Percentiles rank a stretch among this genome's conserved stretches.
These are phyloP conservation scores for Micrasema minimum DNA, from an alignment of 1,140 invertebrate species.

Conservation along the genomic window DNA sequence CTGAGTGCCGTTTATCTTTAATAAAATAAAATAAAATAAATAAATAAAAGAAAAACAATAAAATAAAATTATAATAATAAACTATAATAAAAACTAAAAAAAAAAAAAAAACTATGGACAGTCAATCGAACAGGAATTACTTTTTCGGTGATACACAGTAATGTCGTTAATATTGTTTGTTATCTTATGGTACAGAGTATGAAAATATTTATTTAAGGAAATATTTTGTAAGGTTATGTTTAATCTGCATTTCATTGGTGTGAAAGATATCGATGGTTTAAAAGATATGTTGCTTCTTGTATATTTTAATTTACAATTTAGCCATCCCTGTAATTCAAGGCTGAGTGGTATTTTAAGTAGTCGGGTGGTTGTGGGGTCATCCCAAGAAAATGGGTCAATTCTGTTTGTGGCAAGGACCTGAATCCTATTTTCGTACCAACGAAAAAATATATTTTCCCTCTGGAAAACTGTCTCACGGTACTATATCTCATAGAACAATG, in stretches of 20 bases:
- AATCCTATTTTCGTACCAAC: conserved; percentile 6
- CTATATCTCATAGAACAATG: neutral
- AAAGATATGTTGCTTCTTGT: neutral
- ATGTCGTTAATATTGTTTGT: too few relatives aligned
- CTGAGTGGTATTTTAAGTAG: neutral
- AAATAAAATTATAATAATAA: too few relatives aligned
- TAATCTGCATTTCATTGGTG: too few relatives aligned
- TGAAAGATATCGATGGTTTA: too few relatives aligned
- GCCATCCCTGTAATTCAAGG: neutral
- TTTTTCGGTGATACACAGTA: too few relatives aligned
- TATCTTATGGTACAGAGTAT: too few relatives aligned
- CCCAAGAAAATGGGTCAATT: conserved; percentile 41
- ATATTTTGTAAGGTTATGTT: too few relatives aligned
- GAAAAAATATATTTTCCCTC: neutral
- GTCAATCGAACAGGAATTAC: too few relatives aligned
- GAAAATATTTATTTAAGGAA: too few relatives aligned
- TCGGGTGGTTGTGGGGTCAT: neutral
- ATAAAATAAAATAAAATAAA: neutral
- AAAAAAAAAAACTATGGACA: too few relatives aligned
- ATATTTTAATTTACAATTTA: neutral
- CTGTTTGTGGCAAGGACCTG: conserved; percentile 45
- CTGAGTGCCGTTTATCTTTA: too few relatives aligned
- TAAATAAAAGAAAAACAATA: neutral
- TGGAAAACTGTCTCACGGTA: neutral
- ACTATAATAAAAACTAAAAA: too few relatives aligned